These are phyloP conservation scores for Nycticryphes semicollaris DNA, from an alignment of 2,113 vertebrate genomes.

Conservation along the genomic window DNA sequence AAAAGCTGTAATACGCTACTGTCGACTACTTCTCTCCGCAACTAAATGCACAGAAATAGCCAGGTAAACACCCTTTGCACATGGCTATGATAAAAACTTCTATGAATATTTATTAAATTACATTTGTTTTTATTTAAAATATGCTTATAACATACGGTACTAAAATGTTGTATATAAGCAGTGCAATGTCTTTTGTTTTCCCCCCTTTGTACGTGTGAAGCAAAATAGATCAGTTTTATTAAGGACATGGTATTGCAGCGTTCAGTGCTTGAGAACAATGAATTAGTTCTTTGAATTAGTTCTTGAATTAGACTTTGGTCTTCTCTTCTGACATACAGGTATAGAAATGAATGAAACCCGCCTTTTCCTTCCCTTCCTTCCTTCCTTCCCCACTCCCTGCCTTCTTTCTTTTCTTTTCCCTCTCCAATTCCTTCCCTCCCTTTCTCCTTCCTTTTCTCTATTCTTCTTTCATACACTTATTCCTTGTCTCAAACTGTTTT, in stretches of 20 bases:
- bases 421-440: not conserved
- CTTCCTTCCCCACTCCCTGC: not conserved
- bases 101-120: not conserved
- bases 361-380: not conserved
- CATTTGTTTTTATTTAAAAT: not conserved
- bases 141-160: not conserved
- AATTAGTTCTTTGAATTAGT: slow-evolving; percentile 30
- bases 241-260: not conserved
- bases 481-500: not conserved
- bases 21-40: not conserved
- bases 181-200: not conserved
- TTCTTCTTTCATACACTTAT: not conserved
- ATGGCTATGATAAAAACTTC: not conserved
- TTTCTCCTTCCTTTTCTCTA: not conserved
- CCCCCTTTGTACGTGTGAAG: not conserved
- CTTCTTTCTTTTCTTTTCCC: not conserved
- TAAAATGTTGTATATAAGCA: not conserved
- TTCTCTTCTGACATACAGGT: not conserved
- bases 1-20: not conserved
- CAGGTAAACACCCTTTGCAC: not conserved
- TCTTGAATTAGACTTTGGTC: not conserved
- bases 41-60: not conserved
- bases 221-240: slow-evolving; percentile 6
- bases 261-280: not conserved
- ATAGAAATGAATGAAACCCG: not conserved